These are phyloP conservation scores for Trachelipus rathkii DNA, from an alignment of 1,140 invertebrate species.

Conservation along the genomic window DNA sequence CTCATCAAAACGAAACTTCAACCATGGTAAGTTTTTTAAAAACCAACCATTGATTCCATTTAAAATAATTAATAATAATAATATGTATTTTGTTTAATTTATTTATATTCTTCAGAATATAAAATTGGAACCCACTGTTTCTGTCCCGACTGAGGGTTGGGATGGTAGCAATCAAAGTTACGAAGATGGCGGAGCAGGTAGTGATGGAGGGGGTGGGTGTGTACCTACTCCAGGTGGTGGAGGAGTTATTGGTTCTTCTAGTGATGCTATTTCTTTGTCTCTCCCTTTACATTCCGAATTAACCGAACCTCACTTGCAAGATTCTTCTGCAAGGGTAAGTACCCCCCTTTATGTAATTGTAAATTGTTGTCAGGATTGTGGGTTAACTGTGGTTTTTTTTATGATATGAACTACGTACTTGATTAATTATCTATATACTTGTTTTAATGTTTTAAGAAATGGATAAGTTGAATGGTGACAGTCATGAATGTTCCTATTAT, in stretches of 20 bases:
- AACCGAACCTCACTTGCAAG: constrained; percentile 33
- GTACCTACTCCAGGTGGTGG: constrained; percentile 19
- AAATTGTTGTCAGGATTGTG: no score
- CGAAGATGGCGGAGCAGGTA: constrained; percentile 29
- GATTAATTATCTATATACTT: no score
- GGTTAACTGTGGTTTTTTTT: no score
- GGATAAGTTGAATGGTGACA: no score
- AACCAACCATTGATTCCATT: no score
- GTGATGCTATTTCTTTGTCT: constrained; percentile 30
- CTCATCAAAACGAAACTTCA: constrained; percentile 24
- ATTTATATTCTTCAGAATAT: constrained; percentile 28
- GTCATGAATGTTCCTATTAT: no score
- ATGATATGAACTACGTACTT: no score
- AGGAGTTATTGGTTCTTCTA: constrained; percentile 19
- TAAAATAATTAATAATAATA: no score
- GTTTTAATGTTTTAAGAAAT: no score
- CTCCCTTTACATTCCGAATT: constrained; percentile 37
- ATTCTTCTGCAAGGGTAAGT: constrained; percentile 37
- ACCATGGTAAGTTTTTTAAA: constrained; percentile 32
- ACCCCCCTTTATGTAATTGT: background rate
- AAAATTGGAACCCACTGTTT: constrained; percentile 38
- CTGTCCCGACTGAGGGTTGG: constrained; percentile 35
- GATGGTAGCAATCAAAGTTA: constrained; percentile 44
- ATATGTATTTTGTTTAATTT: background rate
- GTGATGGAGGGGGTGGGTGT: constrained; percentile 32